Evolutionary conservation across 2,888 invertebrate species (phyloP).

Genomic region (Parnassius orleans): DNA sequence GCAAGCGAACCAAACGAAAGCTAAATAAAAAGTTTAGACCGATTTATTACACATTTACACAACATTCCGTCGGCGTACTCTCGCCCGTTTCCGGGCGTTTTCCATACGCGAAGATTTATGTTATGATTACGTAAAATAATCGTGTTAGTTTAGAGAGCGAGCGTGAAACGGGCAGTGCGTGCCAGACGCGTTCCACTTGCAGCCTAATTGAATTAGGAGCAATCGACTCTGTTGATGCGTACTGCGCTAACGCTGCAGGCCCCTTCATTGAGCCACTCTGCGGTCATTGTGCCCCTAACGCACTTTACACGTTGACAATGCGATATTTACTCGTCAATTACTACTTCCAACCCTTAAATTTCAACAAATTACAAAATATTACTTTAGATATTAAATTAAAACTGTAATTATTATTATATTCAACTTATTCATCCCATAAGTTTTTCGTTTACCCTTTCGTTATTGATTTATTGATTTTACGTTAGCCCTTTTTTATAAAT

Average conservation of each 20-base stretch:
- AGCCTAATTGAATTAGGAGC: conserved; percentile 74
- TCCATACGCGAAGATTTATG: conserved; percentile 23
- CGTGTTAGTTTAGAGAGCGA: conserved; percentile 29
- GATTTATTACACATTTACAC: conserved; percentile 14
- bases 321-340: too few relatives aligned
- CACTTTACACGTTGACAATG: not conserved
- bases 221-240: conserved; percentile 56
- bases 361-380: too few relatives aligned
- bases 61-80: conserved; percentile 12
- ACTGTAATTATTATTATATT: too few relatives aligned
- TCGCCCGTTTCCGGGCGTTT: conserved; percentile 23
- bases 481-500: too few relatives aligned
- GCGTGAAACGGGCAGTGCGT: conserved; percentile 46
- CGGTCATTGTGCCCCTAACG: conserved; percentile 14
- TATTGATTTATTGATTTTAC: too few relatives aligned
- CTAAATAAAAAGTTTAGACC: conserved; percentile 17
- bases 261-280: conserved; percentile 42
- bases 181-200: conserved; percentile 65
- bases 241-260: conserved; percentile 37
- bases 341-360: too few relatives aligned
- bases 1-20: conserved; percentile 11
- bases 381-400: too few relatives aligned
- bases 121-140: conserved; percentile 26
- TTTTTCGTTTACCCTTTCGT: too few relatives aligned
- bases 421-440: too few relatives aligned